Conservation (phyloP, 1,140 invertebrate species). For the Pseudomyrmex concolor region DNA sequence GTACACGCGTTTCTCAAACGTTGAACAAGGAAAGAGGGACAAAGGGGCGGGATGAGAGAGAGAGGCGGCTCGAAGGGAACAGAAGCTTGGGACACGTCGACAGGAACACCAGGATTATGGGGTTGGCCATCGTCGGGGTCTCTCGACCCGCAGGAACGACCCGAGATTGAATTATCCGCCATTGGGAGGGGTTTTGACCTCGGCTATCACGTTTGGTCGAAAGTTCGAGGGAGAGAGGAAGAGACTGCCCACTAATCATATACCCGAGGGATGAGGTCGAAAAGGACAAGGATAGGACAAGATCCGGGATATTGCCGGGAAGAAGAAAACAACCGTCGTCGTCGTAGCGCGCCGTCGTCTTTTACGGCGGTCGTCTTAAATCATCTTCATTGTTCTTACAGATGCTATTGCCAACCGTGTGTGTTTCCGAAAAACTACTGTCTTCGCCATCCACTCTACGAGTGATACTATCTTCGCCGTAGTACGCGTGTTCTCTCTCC, state of each 20-base stretch:
- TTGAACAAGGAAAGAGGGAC: constrained; percentile 62
- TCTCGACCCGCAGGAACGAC: constrained; percentile 66
- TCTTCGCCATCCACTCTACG: constrained; percentile 10
- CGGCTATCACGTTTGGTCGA: constrained; percentile 66
- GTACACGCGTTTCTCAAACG: constrained; percentile 42
- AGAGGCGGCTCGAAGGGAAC: constrained; percentile 33
- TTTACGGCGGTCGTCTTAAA: constrained; percentile 73
- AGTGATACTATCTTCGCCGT: neutral
- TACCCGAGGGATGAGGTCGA: constrained; percentile 65
- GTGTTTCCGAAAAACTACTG: constrained; percentile 41
- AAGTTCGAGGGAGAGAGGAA: constrained; percentile 68
- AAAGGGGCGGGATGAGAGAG: constrained; percentile 54
- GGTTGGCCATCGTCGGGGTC: constrained; percentile 63
- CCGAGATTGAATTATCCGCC: constrained; percentile 82
- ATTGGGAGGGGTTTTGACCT: constrained; percentile 73
- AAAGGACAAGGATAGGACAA: constrained; percentile 56
- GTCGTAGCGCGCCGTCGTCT: constrained; percentile 35
- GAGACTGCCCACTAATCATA: constrained; percentile 77
- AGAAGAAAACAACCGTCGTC: constrained; percentile 71
- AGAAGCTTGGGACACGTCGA: constrained; percentile 66
- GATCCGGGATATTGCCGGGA: constrained; percentile 73
- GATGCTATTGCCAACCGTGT: constrained; percentile 61
- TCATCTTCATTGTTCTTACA: constrained; percentile 72
- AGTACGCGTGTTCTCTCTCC: too few species aligned
- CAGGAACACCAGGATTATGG: constrained; percentile 70